Base-by-base conservation (phyloP, 1,140 invertebrate genomes). In the Mesaphorura yosii region DNA sequence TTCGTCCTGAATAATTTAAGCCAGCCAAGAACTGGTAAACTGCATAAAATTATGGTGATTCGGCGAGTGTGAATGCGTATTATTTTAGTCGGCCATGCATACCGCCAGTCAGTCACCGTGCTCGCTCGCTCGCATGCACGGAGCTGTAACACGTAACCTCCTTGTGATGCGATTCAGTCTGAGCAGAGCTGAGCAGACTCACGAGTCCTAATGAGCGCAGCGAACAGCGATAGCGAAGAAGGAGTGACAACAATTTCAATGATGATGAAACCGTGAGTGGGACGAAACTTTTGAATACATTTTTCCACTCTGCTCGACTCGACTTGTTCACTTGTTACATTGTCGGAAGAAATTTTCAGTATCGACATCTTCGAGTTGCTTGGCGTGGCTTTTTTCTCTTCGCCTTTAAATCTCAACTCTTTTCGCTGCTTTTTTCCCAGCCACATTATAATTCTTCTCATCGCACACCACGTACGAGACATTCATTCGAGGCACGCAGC, bases 401-500 rank as follows among this genome's bases (percentile, higher is more conserved):
- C 10, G 19, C 15, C 37, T 15, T 22, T 40, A 41, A 17, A 10
- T 37, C 12, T 37, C 17, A 26, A 14, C 29, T 47, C 45, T 23
- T 27, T 19, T 23, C 29, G 10, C 20, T 12, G 14, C 41, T 47
- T 47, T 12, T 15, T 27, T 47, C 22, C 17, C 19, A 20, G 10
- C 19, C 6, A 12, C 23, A 22, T 14, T 25, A 12, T 20, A 26
- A 6, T 6, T 25, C 42, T n/a, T 45, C 7, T 5, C 42, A 25
- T 6, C 42, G 5, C 23, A 14, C 17, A 3, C 42, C 6, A 10
- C n/a, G 20, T 42, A 15, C 48, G 44, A 54, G 52, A 55, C 51
- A 51, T 59, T 54, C 45, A 55, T 51, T 52, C 52, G 57, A 55
- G 48, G 52, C 57, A 55, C 52, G 57, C 52, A 58, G 12, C 17